Percentiles rank a stretch among this genome's conserved stretches.
Evolutionary conservation across 2,113 vertebrate species (phyloP).

Genomic region (Nibea albiflora): DNA sequence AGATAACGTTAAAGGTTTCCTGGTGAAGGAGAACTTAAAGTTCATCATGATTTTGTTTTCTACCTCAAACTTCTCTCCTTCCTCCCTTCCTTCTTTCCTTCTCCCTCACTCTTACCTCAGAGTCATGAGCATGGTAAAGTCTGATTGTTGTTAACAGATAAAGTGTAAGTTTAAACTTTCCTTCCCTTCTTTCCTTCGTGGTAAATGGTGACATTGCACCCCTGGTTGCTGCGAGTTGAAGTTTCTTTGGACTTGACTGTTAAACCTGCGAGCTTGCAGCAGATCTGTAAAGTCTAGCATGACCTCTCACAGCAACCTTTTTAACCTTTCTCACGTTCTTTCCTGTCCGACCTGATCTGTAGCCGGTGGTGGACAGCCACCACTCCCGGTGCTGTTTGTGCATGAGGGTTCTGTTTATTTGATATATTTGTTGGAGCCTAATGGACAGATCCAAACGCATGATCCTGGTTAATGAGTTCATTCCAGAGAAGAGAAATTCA

Average conservation of each 20-base stretch:
- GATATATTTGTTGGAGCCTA: background rate
- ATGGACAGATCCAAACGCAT: slow-evolving; percentile 3
- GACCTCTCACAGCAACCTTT: slow-evolving; percentile 28
- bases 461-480: background rate
- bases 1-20: slow-evolving; percentile 14
- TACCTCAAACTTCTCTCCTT: background rate
- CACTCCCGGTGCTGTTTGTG: slow-evolving; percentile 44
- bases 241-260: slow-evolving; percentile 10
- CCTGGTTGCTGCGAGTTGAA: slow-evolving; percentile 39
- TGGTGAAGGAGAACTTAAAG: background rate
- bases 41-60: background rate
- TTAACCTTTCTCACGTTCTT: slow-evolving; percentile 27
- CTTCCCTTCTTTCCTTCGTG: slow-evolving; percentile 16
- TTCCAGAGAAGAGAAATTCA: slow-evolving; percentile 2
- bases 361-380: background rate
- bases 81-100: no score
- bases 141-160: slow-evolving; percentile 11
- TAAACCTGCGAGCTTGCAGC: background rate
- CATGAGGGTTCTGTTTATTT: slow-evolving; percentile 47
- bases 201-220: slow-evolving; percentile 18
- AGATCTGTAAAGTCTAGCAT: slow-evolving; percentile 22
- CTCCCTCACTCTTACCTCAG: background rate
- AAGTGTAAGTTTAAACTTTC: slow-evolving; percentile 30
- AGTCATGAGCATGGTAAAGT: slow-evolving; percentile 20
- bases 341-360: slow-evolving; percentile 34